These are phyloP conservation scores for Adelosebastes latens DNA, from an alignment of 2,797 vertebrate genomes.

Conservation along the genomic window DNA sequence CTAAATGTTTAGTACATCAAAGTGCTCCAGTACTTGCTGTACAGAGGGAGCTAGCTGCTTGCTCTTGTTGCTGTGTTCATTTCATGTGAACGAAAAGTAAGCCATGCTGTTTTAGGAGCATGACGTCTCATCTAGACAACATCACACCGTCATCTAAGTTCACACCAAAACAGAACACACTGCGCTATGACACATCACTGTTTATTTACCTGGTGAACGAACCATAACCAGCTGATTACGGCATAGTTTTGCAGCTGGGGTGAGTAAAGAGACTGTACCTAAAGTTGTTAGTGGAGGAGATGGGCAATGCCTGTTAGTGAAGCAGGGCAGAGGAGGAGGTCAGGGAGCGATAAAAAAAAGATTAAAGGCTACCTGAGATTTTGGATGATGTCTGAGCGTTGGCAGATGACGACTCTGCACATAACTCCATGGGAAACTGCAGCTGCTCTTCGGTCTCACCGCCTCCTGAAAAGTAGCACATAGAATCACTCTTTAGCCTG, in stretches of 20 bases:
- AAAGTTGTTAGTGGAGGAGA: constrained; percentile 64
- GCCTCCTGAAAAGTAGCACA: constrained; percentile 76
- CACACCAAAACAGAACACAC: constrained; percentile 37
- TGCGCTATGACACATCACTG: constrained; percentile 13
- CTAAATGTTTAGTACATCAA: not conserved
- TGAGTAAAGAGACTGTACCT: constrained; percentile 78
- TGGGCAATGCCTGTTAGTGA: constrained; percentile 58
- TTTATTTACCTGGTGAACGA: constrained; percentile 74
- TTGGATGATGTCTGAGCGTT: constrained; percentile 86
- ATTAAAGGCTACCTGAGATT: constrained; percentile 81
- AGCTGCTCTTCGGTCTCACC: constrained; percentile 94
- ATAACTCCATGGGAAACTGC: constrained; percentile 95
- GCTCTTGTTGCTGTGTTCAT: not conserved
- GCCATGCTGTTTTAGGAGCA: not conserved
- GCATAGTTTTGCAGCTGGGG: constrained; percentile 78
- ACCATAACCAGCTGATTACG: constrained; percentile 77
- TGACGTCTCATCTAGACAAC: constrained; percentile 28
- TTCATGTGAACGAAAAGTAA: not conserved
- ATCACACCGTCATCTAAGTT: constrained; percentile 45
- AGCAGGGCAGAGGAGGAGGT: constrained; percentile 4
- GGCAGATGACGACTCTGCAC: constrained; percentile 84
- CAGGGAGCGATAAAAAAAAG: not conserved
- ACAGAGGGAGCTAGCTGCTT: not conserved
- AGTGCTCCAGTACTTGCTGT: not conserved
- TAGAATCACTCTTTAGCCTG: not conserved